Base-by-base conservation (phyloP, 2,797 vertebrate species). In the Eidolon dupreanum region DNA sequence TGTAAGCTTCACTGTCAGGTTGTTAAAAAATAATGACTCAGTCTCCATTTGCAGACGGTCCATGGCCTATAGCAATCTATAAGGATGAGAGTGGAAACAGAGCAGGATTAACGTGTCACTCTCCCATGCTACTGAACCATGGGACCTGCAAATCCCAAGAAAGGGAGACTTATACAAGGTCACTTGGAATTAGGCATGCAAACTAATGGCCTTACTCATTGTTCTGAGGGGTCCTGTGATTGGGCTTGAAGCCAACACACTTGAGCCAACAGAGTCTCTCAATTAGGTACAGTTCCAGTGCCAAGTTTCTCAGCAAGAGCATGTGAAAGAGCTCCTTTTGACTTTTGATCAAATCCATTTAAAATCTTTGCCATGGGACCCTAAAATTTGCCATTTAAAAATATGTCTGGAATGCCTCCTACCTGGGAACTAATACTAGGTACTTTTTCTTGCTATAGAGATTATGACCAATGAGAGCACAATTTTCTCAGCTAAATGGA, bases 1-100 rank as follows among this genome's bases (percentile, higher is more conserved):
- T 98, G 87, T 98, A 98, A 98, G 96, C 91, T 93, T 98, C 98
- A 98, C 98, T 98, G 95, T 97, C 83, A 97, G 98, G 88, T 99
- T 99, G 97, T 99, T 99, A 99, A 99, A 99, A 97, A 73, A n/a
- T 53, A 99, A 99, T 98, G 98, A 98, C 90, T 98, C 99, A 98
- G 98, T 99, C 96, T 97, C 49, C 95, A 97, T 97, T 98, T 98
- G 98, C 83, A 98, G 96, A 98, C 94, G 98, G 87, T 98, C 98
- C 98, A 96, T 98, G 98, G 98, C 90, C 98, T 98, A 98, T 98
- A 81, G 22, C 9, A 59, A n/a, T 95, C 93, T 97, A 75, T 90
- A 98, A 98, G 98, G 98, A 97, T 43, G 46, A 0, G 5, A 83
- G 82, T 70, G 88, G 98, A 98, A 97, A 97, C 97, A 77, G 5